Evolutionary conservation across 2,888 invertebrate species (phyloP), one percentile per base, ranked within the genome.

Genomic region (Aquatica leii): DNA sequence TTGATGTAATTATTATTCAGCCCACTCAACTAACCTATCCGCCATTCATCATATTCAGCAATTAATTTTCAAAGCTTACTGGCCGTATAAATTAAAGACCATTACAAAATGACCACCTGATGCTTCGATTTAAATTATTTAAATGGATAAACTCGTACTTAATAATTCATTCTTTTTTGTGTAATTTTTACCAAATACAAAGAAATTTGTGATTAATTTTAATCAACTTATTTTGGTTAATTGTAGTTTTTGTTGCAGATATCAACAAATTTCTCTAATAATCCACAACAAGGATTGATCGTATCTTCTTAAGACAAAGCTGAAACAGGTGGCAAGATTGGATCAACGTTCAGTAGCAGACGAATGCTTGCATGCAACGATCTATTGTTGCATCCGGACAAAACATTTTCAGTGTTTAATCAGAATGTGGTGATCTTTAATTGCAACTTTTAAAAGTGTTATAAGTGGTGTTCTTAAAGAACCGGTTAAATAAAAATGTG

Each of bases 41-140:
- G 68, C 73, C 67, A 71, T 73, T 71, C 71, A 72, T 73, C 73
- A 73, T 71, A 69, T 71, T 72, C 73, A 70, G 70, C 73, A 72
- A 73, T 73, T 72, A 73, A 73, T 71, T 73, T 71, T 73, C 68
- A 71, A 73, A 73, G 69, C 71, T 65, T 69, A 67, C 70, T 71
- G 71, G 68, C 69, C 70, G 70, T 65, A 70, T 71, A 50, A 62
- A 62, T 62, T 62, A 71, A 71, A 68, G 69, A 67, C 67, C 66
- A 62, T 64, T 56, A 58, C 52, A 40, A 57, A 65, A 53, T 69
- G 70, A 65, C 71, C 70, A 71, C 71, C 71, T 71, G 71, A 71
- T 70, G 71, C 69, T 70, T 63, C 52, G 24, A 57, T 57, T 58
- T 53, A 57, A 52, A 41, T 52, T 52, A 62, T 57, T 62, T 43